A percentile compares a stretch with the other conserved stretches of the same genome.
Conservation (phyloP, 2,888 invertebrate genomes). For the Drosophila percnosoma region DNA sequence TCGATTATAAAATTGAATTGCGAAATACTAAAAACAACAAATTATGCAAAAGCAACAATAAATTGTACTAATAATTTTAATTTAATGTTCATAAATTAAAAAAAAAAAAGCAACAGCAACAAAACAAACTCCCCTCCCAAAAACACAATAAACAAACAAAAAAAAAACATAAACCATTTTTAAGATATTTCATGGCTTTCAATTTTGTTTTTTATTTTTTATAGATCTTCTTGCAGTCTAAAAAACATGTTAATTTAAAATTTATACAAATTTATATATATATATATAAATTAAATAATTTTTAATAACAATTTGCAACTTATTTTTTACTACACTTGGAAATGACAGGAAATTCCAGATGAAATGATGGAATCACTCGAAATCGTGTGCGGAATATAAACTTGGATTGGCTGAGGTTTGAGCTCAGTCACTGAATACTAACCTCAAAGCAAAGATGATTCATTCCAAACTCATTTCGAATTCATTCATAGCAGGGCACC, state of each 20-base stretch:
- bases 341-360: slow-evolving; percentile 4
- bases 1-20: slow-evolving; percentile 55
- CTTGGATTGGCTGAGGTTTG: neutral
- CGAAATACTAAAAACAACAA: slow-evolving; percentile 46
- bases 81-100: slow-evolving; percentile 61
- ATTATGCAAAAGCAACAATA: slow-evolving; percentile 17
- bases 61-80: slow-evolving; percentile 71
- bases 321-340: neutral
- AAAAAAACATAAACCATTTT: slow-evolving; percentile 31
- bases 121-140: slow-evolving; percentile 28
- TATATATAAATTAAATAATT: slow-evolving; percentile 26
- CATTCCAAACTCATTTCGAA: slow-evolving; percentile 10
- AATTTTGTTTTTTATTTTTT: slow-evolving; percentile 16
- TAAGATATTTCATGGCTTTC: slow-evolving; percentile 8
- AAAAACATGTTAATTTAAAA: slow-evolving; percentile 11
- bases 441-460: neutral
- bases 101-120: slow-evolving; percentile 34
- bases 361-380: neutral
- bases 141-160: slow-evolving; percentile 48
- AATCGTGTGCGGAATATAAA: slow-evolving; percentile 3
- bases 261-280: slow-evolving; percentile 6
- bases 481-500: slow-evolving; percentile 11
- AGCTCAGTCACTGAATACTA: neutral
- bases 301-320: slow-evolving; percentile 26
- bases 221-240: slow-evolving; percentile 20